Evolutionary conservation across 2,113 vertebrate species (phyloP).

Genomic region (Hiodon alosoides): DNA sequence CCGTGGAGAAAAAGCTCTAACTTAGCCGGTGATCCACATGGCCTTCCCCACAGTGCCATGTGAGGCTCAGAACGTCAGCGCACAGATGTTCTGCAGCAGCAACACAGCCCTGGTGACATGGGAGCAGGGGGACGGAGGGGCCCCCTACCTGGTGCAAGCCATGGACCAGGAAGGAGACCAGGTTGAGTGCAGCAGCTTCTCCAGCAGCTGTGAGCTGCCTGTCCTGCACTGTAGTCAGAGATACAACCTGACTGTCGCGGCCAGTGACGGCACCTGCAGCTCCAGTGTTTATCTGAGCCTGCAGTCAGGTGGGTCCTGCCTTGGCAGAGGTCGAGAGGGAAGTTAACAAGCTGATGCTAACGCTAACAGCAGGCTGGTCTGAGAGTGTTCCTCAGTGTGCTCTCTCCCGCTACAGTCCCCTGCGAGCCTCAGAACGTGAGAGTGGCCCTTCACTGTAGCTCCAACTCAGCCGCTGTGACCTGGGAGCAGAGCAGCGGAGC

Average conservation of each 20-base stretch:
- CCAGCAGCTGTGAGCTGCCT: conserved; percentile 41
- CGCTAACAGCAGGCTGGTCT: neutral
- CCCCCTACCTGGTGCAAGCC: conserved; percentile 50
- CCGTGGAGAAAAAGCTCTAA: too few relatives aligned
- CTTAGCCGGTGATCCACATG: neutral
- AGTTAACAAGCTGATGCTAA: neutral
- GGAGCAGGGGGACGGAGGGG: conserved; percentile 41
- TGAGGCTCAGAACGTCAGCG: conserved; percentile 37
- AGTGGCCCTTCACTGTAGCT: conserved; percentile 32
- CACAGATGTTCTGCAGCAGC: conserved; percentile 36
- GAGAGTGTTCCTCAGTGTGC: neutral
- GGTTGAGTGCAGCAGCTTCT: conserved; percentile 38
- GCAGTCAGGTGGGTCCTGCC: conserved; percentile 38
- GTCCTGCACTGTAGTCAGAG: conserved; percentile 50
- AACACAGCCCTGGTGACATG: conserved; percentile 54
- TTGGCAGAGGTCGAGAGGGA: neutral
- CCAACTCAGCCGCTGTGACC: conserved; percentile 42
- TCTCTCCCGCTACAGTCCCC: conserved; percentile 34
- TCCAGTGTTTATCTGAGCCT: conserved; percentile 31
- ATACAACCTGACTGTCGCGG: conserved; percentile 49
- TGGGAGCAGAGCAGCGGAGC: conserved; percentile 47
- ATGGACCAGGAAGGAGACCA: conserved; percentile 46
- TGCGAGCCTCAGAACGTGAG: conserved; percentile 42
- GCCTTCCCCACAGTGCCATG: conserved; percentile 52
- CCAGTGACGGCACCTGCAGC: conserved; percentile 44